Base-by-base conservation (phyloP, 2,113 vertebrate genomes). In the Rhinolophus ferrumequinum region DNA sequence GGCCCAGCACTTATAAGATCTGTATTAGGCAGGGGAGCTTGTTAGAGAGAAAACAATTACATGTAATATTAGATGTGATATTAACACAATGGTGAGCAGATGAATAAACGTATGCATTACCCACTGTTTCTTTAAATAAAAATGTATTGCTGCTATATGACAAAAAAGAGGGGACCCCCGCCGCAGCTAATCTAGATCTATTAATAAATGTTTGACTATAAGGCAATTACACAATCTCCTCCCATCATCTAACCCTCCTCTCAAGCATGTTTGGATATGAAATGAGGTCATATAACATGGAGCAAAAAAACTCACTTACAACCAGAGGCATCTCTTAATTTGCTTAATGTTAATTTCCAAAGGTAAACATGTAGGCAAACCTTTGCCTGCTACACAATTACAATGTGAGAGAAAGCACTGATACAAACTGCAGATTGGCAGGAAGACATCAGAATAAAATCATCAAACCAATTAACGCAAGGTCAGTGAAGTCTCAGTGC, bases 311-410 rank as follows among this genome's bases (percentile, higher is more conserved):
- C 16, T 60, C 8, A 92, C 77, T 76, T 92, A 58, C 26, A 70
- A 90, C 6, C 70, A 93, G 62, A 62, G 26, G 54, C 11, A 28
- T 33, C 8, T 44, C 75, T 70, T 94, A 86, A 91, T 90, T 90
- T 88, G n/a, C n/a, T 93, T 90, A 92, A 72, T 69, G 50, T 2
- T 10, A 73, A 58, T 18, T 16, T 21, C 81, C 72, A 84, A 79
- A 77, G 5, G n/a, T 35, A 80, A 73, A 94, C 33, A 38, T 58
- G 13, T 4, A 52, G 38, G 11, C 2, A 82, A 73, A 80, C 44
- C 21, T 77, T 58, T 73, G 30, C 12, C 76, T 56, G 77, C 28
- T 6, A 73, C n/a, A 75, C 22, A 24, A 62, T 81, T 72, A 84
- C 13, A 80, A 52, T n/a, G 7, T 47, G 67, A 70, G n/a, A 89